A percentile compares a stretch with the other conserved stretches of the same genome.
These are phyloP conservation scores for Carettochelys insculpta DNA, from an alignment of 2,113 vertebrate species.

Conservation along the genomic window DNA sequence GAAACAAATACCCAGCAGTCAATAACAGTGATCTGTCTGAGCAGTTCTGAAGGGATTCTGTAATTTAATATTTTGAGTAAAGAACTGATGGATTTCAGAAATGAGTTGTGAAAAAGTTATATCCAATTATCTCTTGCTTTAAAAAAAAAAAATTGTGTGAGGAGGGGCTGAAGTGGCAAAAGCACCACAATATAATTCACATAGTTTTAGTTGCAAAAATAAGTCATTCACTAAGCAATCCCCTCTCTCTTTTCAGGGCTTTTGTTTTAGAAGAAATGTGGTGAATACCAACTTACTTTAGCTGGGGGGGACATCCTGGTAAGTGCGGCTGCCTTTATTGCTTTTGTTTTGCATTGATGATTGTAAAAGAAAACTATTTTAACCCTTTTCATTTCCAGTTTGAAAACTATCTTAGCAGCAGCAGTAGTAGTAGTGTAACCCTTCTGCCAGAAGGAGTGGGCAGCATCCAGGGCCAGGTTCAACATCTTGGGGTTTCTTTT, in stretches of 20 bases:
- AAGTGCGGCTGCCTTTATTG: slow-evolving; percentile 33
- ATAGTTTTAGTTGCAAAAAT: not conserved
- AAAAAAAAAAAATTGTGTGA: not conserved
- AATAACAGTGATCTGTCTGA: slow-evolving; percentile 16
- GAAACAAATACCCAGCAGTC: not conserved
- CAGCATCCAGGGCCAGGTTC: too few species aligned
- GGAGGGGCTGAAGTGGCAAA: not conserved
- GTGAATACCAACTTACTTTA: slow-evolving; percentile 59
- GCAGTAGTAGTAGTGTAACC: too few species aligned
- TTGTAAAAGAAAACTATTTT: not conserved
- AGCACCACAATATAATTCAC: not conserved
- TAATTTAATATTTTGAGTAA: slow-evolving; percentile 31
- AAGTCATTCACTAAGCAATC: not conserved
- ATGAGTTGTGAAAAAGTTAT: slow-evolving; percentile 21
- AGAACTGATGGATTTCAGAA: not conserved
- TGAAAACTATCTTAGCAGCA: not conserved
- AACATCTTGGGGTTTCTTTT: too few species aligned
- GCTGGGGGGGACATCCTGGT: slow-evolving; percentile 47
- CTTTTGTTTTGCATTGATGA: not conserved
- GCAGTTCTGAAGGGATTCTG: slow-evolving; percentile 8
- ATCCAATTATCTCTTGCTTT: slow-evolving; percentile 2
- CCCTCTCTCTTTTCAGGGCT: slow-evolving; percentile 41
- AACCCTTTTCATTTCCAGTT: not conserved
- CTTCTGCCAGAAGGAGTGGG: too few species aligned
- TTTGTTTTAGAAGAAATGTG: slow-evolving; percentile 67